Conservation (phyloP, 1,140 invertebrate species). For the Lepidurus apus region DNA sequence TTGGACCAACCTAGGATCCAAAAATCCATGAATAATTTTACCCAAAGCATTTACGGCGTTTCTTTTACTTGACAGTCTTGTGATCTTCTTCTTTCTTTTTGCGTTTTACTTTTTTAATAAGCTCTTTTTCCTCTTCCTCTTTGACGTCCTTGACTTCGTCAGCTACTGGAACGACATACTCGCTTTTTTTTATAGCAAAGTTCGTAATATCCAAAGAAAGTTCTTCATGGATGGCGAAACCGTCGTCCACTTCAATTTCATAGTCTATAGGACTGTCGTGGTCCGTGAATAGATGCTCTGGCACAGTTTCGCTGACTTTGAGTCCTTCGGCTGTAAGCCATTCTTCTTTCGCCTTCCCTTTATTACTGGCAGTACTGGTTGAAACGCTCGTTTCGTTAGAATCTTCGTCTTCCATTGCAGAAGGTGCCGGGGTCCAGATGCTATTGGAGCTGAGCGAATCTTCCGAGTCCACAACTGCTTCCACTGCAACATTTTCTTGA, state of each 20-base stretch:
- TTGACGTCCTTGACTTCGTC: background rate
- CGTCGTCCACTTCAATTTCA: slow-evolving; percentile 34
- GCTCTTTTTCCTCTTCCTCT: slow-evolving; percentile 9
- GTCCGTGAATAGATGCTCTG: slow-evolving; percentile 45
- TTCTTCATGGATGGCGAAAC: slow-evolving; percentile 12
- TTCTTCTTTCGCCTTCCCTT: background rate
- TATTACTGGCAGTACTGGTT: slow-evolving; percentile 5
- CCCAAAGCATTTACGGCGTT: background rate
- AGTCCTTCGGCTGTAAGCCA: background rate
- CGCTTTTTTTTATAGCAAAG: background rate
- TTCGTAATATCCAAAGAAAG: slow-evolving; percentile 17
- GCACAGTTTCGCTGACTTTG: slow-evolving; percentile 41
- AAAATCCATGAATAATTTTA: background rate
- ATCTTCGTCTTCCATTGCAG: background rate
- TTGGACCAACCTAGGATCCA: slow-evolving; percentile 41
- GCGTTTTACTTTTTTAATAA: background rate
- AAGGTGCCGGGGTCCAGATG: background rate
- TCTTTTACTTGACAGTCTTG: background rate
- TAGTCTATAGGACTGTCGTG: slow-evolving; percentile 45
- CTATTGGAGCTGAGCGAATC: background rate
- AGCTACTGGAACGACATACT: background rate
- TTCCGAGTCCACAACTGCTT: slow-evolving; percentile 10
- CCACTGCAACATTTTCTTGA: background rate
- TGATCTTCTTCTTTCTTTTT: slow-evolving; percentile 24
- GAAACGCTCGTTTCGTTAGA: slow-evolving; percentile 21